Percentiles rank a stretch among this genome's conserved stretches.
Conservation (phyloP, 1,140 invertebrate genomes). For the Coptotermes formosanus region DNA sequence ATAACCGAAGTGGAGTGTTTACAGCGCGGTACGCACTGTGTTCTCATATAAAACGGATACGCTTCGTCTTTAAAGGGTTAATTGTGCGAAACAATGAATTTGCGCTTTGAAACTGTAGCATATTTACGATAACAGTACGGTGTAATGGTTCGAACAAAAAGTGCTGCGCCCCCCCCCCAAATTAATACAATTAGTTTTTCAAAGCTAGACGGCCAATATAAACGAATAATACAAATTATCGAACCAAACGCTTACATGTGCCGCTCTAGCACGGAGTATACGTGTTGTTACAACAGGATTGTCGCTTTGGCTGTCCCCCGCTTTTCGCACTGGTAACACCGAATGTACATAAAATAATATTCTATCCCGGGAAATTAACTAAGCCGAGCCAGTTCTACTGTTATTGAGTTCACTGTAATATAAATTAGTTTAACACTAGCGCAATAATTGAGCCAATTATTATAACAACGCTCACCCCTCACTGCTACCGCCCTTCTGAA, state of each 20-base stretch:
- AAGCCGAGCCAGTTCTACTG: neutral
- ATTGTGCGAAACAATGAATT: too few species aligned
- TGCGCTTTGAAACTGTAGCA: too few species aligned
- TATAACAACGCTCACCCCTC: constrained; percentile 5
- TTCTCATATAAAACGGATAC: too few species aligned
- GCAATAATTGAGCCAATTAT: constrained; percentile 19
- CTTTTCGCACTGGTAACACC: neutral
- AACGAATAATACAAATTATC: too few species aligned
- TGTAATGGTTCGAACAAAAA: too few species aligned
- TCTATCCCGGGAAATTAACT: constrained; percentile 15
- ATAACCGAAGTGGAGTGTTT: too few species aligned
- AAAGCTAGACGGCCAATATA: too few species aligned
- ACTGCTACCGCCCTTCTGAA: neutral
- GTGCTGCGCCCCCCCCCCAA: too few species aligned
- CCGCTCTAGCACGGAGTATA: neutral
- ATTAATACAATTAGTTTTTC: too few species aligned
- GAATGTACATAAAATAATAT: constrained; percentile 7
- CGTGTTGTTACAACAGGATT: neutral
- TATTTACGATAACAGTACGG: too few species aligned
- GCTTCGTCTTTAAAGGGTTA: too few species aligned
- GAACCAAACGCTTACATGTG: neutral
- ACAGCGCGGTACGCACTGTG: too few species aligned
- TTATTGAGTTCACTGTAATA: neutral
- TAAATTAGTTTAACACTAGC: constrained; percentile 19
- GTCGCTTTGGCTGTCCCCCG: neutral